phyloP scores from a whole-genome alignment of 2,797 vertebrate species.

The Moxostoma hubbsi region DNA sequence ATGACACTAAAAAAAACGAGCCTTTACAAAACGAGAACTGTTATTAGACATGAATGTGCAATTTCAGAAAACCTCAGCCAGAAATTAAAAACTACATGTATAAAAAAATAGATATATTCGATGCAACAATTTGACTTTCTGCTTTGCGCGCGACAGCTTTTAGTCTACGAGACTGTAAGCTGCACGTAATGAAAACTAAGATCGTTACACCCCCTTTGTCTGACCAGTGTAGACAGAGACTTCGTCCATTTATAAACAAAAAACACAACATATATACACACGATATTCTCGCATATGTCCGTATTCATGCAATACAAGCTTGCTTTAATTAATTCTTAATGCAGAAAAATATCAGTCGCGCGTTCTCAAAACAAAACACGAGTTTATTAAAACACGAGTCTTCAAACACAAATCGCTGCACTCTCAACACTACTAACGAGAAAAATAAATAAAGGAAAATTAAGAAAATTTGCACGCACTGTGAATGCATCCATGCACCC shows the following conservation, averaged over 20 bases:
- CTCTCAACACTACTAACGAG: no score
- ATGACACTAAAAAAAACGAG: slow-evolving; percentile 44
- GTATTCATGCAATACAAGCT: not conserved
- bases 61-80: not conserved
- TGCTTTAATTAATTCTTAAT: not conserved
- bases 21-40: slow-evolving; percentile 30
- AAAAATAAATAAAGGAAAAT: not conserved
- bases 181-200: slow-evolving; percentile 17
- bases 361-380: slow-evolving; percentile 68
- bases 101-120: slow-evolving; percentile 55
- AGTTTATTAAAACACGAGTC: slow-evolving; percentile 48
- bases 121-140: slow-evolving; percentile 54
- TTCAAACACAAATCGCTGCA: slow-evolving; percentile 24
- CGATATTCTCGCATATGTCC: not conserved
- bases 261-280: not conserved
- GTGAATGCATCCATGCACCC: slow-evolving; percentile 1
- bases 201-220: slow-evolving; percentile 63
- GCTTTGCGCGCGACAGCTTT: not conserved
- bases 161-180: not conserved
- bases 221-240: slow-evolving; percentile 38
- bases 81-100: not conserved
- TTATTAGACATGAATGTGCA: not conserved
- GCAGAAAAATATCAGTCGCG: slow-evolving; percentile 49
- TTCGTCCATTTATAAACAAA: slow-evolving; percentile 51
- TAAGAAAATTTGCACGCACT: not conserved